Evolutionary conservation across 1,140 invertebrate genomes (phyloP).

Genomic region (Apis florea): DNA sequence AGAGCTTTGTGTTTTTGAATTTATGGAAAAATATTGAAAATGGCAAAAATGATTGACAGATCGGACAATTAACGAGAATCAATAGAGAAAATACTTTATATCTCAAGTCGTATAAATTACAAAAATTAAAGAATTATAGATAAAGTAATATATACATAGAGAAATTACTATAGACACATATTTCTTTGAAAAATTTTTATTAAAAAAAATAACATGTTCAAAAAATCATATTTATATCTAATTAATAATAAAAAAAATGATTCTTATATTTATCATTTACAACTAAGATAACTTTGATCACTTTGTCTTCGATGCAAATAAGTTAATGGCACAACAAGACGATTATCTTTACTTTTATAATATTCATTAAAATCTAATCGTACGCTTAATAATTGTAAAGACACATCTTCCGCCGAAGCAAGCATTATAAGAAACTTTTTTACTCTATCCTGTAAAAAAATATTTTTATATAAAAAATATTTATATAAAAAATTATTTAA

Average conservation of each 20-base stretch:
- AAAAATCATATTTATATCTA: not conserved
- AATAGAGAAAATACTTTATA: too few relatives aligned
- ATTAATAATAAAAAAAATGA: not conserved
- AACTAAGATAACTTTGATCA: constrained; percentile 74
- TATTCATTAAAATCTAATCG: constrained; percentile 95
- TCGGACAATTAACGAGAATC: too few relatives aligned
- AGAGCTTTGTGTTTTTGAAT: too few relatives aligned
- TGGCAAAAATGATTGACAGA: too few relatives aligned
- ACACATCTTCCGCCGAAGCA: constrained; percentile 87
- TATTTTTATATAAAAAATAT: not conserved
- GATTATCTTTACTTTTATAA: constrained; percentile 89
- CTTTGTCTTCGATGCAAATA: constrained; percentile 86
- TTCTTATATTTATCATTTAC: constrained; percentile 69
- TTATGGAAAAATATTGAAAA: too few relatives aligned
- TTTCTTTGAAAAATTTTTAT: constrained; percentile 11
- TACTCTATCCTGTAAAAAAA: constrained; percentile 85
- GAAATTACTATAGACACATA: not conserved
- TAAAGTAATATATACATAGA: not conserved
- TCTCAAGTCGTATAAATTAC: too few relatives aligned
- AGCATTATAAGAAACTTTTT: constrained; percentile 91
- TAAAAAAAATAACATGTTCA: constrained; percentile 11
- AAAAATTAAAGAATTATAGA: not conserved
- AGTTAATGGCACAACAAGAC: constrained; percentile 88
- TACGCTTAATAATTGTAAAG: constrained; percentile 92
- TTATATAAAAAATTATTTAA: not conserved